Evolutionary conservation across 2,113 vertebrate species (phyloP), one percentile per base, ranked within the genome.

Genomic region (Ciconia stormi): DNA sequence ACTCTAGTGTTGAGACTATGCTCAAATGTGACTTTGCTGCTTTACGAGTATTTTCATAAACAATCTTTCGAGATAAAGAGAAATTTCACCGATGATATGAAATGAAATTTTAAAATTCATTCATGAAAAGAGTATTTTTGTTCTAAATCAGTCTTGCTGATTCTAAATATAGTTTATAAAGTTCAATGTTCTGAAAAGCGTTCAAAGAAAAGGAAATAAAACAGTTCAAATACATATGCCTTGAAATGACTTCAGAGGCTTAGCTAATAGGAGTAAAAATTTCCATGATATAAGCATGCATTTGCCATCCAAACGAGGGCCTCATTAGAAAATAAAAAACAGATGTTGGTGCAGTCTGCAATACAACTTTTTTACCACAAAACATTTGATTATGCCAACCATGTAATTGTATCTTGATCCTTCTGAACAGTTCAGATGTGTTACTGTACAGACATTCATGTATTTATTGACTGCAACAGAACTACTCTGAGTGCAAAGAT

Each of bases 121-220:
- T 71, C 1, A 56, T 69, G 15, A 71, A 61, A 62, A 42, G 6
- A 47, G 0, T n/a, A 55, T 78, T 93, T 90, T 36, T 95, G 19
- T 61, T 94, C 65, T 90, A 44, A 87, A 42, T 78, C 23, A 76
- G 17, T 61, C 30, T 62, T 63, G 3, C 18, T 79, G 44, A 42
- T 86, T 85, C 81, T 88, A 95, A 88, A 80, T 85, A 77, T 27
- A 65, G 34, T 56, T 73, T 50, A 67, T n/a, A 7, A 53, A 50
- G 14, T 66, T 26, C 9, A 25, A 4, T 13, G 3, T 77, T 87
- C 55, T 86, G 62, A 93, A 87, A 91, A 84, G 9, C 13, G 10
- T 90, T 94, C 87, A 94, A 94, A 95, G 91, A n/a, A 71, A 89
- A 95, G 71, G 71, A 96, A 96, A 85, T 32, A 90, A 71, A 79